These are phyloP conservation scores for Thereuonema tuberculata DNA, from an alignment of 1,140 invertebrate genomes.

Conservation along the genomic window DNA sequence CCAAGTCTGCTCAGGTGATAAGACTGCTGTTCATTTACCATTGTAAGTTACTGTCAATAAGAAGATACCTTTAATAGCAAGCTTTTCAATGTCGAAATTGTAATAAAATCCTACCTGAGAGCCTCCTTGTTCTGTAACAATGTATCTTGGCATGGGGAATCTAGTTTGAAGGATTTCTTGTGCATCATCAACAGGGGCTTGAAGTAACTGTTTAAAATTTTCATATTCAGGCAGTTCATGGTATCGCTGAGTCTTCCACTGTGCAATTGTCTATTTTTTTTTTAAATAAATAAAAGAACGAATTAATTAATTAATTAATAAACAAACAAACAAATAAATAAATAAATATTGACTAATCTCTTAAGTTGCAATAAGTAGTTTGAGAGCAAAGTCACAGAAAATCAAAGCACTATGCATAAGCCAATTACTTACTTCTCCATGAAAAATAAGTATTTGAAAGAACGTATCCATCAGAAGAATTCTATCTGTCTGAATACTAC, in stretches of 20 bases:
- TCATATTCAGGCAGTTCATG: conserved; percentile 95
- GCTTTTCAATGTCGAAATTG: no score
- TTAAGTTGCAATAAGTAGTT: background rate
- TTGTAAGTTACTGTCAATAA: no score
- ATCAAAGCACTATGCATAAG: no score
- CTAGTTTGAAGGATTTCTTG: conserved; percentile 87
- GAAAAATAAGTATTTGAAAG: conserved; percentile 99
- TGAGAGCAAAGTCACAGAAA: no score
- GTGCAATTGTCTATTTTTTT: conserved; percentile 68
- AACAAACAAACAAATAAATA: background rate
- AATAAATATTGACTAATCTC: background rate
- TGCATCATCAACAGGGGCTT: conserved; percentile 94
- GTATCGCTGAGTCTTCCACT: conserved; percentile 88
- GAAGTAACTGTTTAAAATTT: conserved; percentile 88
- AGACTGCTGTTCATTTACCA: no score
- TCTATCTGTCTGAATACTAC: conserved; percentile 90
- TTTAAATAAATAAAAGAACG: conserved; percentile 19
- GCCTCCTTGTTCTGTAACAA: conserved; percentile 96
- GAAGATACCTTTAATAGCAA: no score
- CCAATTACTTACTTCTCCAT: conserved; percentile 93
- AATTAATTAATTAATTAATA: conserved; percentile 13
- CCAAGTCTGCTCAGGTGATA: no score
- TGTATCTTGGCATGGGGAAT: conserved; percentile 97
- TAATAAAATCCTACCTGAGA: conserved; percentile 71
- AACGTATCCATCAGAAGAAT: conserved; percentile 99